A percentile compares a stretch with the other conserved stretches of the same genome.
Evolutionary conservation across 1,140 invertebrate species (phyloP).

Genomic region (Xylocopa sonorina): DNA sequence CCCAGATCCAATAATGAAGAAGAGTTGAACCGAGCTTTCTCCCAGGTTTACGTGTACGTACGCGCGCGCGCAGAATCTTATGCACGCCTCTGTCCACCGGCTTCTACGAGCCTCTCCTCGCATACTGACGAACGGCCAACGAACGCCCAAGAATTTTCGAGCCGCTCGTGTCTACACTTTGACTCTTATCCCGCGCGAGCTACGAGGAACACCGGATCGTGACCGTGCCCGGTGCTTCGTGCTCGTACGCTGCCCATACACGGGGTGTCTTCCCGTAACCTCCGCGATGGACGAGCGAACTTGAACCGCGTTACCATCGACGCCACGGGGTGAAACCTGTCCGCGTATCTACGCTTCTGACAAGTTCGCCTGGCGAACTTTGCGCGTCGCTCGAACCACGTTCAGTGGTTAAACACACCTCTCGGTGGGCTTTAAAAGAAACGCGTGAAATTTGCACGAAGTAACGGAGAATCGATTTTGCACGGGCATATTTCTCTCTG

Average conservation of each 20-base stretch:
- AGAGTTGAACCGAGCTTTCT: constrained; percentile 75
- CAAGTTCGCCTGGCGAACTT: not conserved
- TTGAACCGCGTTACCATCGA: too few species aligned
- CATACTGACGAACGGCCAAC: constrained; percentile 64
- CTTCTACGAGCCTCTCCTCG: not conserved
- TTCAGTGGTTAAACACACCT: not conserved
- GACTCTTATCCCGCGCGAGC: constrained; percentile 19
- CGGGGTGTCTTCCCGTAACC: not conserved
- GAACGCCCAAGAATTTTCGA: constrained; percentile 74
- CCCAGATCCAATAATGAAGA: constrained; percentile 78
- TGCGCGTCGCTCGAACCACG: not conserved
- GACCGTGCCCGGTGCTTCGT: constrained; percentile 14
- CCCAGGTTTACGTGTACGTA: constrained; percentile 52
- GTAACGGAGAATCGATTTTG: too few species aligned
- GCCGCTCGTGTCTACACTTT: constrained; percentile 30
- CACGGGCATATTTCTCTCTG: too few species aligned
- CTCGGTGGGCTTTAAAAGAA: too few species aligned
- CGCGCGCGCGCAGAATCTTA: constrained; percentile 37
- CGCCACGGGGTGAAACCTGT: too few species aligned
- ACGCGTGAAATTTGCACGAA: too few species aligned
- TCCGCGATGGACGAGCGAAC: not conserved
- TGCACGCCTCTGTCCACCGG: constrained; percentile 18
- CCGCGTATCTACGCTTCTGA: not conserved
- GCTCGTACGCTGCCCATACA: not conserved
- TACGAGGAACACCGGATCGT: constrained; percentile 12